phyloP scores from a whole-genome alignment of 2,888 invertebrate species.

The Macrophya alboannulata region DNA sequence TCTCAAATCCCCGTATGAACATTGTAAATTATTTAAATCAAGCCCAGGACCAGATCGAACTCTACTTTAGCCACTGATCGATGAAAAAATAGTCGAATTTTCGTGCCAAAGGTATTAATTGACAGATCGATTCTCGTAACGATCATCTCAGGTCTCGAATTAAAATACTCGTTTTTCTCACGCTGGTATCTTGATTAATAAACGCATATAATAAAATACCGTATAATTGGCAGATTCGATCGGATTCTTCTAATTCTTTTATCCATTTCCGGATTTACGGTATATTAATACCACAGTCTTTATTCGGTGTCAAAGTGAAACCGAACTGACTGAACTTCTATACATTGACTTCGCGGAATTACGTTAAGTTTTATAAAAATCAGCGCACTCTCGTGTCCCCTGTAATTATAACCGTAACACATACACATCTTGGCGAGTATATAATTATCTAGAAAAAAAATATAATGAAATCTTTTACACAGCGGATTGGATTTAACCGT shows the following conservation, averaged over 20 bases:
- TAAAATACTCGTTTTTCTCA: constrained; percentile 29
- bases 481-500: not conserved
- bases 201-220: constrained; percentile 5
- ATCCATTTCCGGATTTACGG: not conserved
- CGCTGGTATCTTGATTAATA: not conserved
- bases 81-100: too few relatives aligned
- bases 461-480: not conserved
- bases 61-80: too few relatives aligned
- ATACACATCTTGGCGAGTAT: not conserved
- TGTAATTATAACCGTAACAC: not conserved
- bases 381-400: not conserved
- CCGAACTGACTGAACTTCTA: not conserved
- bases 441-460: too few relatives aligned
- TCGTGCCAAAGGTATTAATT: too few relatives aligned
- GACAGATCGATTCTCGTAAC: too few relatives aligned
- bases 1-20: not conserved
- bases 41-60: too few relatives aligned
- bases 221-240: constrained; percentile 12
- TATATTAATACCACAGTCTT: not conserved
- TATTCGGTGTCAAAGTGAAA: constrained; percentile 17
- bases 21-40: not conserved
- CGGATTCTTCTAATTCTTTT: not conserved
- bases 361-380: not conserved
- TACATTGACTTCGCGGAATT: not conserved
- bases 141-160: not conserved